Evolutionary conservation across 2,113 vertebrate species (phyloP), one percentile per base, ranked within the genome.

Genomic region (Donacobius atricapilla): DNA sequence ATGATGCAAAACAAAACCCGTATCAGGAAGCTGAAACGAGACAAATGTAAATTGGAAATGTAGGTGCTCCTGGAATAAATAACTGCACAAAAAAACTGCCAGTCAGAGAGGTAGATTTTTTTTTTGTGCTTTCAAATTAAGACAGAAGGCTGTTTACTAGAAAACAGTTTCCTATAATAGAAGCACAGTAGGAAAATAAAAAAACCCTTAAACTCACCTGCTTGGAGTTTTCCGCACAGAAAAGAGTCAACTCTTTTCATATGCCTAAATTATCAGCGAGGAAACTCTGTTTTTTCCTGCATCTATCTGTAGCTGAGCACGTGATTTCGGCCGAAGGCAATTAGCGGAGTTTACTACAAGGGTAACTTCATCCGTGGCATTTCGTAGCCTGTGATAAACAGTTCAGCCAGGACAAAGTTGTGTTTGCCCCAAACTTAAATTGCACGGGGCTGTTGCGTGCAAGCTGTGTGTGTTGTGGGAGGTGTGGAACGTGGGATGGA

Each of bases 311-410:
- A 87, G 71, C 50, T 6, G 1, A 37, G 72, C 72, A 72, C 7
- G 8, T 83, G 83, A 73, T 65, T 91, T 91, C 61, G 64, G 30
- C 70, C 89, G 79, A 90, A 70, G 24, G 18, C 58, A 88, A 92
- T 93, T 88, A 87, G 60, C 86, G 51, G 84, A 84, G 88, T 94
- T 96, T 94, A 90, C 90, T 89, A 7, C 66, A 86, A 37, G 68
- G 50, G 51, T 86, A 92, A 95, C 83, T 69, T 83, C 72, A 92
- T 77, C 86, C 4, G 0, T 66, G 58, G 56, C 47, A 30, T 91
- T 92, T 71, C 56, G 7, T 47, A 65, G 76, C 35, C 56, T 23
- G 37, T 35, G 39, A 89, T 91, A 87, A 92, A 89, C 83, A 82
- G 58, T 75, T 89, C 77, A 72, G 73, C 56, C 85, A 77, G 80